Evolutionary conservation across 2,888 invertebrate species (phyloP).

Genomic region (Lochmaea crataegi): DNA sequence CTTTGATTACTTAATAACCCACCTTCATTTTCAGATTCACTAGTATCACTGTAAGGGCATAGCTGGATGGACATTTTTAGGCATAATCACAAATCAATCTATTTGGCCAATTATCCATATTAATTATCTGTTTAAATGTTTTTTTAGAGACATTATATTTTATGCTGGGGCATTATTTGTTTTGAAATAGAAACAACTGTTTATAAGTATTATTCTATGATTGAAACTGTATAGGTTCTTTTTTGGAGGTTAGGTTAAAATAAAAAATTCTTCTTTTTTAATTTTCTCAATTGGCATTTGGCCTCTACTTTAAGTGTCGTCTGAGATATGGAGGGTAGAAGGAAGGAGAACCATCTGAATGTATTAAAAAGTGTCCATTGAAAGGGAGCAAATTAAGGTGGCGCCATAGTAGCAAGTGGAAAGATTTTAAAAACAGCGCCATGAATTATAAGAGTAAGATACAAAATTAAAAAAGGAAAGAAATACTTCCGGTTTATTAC

Average conservation of each 20-base stretch:
- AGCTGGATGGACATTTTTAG: slow-evolving; percentile 45
- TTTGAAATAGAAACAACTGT: no score
- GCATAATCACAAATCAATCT: not conserved
- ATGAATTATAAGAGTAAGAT: no score
- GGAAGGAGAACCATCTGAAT: no score
- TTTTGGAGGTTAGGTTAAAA: not conserved
- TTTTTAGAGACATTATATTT: not conserved
- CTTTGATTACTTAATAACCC: slow-evolving; percentile 17
- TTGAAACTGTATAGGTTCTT: no score
- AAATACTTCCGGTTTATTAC: no score
- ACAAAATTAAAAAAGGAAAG: no score
- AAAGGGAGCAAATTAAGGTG: no score
- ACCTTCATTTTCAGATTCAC: slow-evolving; percentile 54
- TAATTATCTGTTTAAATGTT: not conserved
- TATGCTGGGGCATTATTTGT: not conserved
- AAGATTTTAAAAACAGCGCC: no score
- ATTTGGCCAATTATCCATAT: not conserved
- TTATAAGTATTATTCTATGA: no score
- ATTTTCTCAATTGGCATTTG: not conserved
- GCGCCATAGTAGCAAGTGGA: no score
- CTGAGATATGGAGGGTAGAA: no score
- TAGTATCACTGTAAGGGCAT: slow-evolving; percentile 61
- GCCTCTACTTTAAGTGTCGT: not conserved
- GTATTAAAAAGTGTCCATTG: no score
- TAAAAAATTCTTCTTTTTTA: not conserved